These are phyloP conservation scores for Baccha elongata DNA, from an alignment of 2,888 invertebrate species.

Conservation along the genomic window DNA sequence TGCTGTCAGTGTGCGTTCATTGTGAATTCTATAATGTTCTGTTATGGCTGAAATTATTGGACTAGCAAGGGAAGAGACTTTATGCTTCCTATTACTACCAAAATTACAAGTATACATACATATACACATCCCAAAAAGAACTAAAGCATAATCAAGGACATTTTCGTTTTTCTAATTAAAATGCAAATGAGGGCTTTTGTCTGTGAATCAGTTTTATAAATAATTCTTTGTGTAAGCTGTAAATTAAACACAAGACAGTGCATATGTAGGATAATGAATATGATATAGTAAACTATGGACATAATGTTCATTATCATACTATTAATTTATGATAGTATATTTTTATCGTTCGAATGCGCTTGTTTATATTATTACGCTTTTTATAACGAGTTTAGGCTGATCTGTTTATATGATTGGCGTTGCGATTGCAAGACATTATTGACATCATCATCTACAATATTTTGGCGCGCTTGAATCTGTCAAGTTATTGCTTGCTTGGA, in stretches of 20 bases:
- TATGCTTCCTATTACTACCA: constrained; percentile 37
- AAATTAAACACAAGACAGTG: not conserved
- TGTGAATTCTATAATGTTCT: constrained; percentile 23
- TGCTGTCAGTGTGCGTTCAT: constrained; percentile 5
- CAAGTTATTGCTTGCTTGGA: no score
- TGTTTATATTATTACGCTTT: no score
- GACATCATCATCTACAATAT: no score
- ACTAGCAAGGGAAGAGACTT: constrained; percentile 14
- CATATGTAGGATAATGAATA: no score
- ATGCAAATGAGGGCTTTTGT: constrained; percentile 68
- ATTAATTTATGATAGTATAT: no score
- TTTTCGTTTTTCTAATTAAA: constrained; percentile 66
- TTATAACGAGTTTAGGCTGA: no score
- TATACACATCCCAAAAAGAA: not conserved
- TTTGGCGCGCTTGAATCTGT: no score
- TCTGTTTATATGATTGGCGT: no score
- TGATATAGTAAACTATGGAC: no score
- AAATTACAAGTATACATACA: constrained; percentile 32
- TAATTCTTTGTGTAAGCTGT: constrained; percentile 9
- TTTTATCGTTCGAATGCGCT: no score
- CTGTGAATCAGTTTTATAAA: constrained; percentile 44
- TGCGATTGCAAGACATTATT: no score
- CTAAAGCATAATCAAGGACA: constrained; percentile 26
- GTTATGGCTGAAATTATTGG: constrained; percentile 8
- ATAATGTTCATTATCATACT: no score